Conservation (phyloP, 1,140 invertebrate genomes). For the Meloidogyne floridensis region DNA sequence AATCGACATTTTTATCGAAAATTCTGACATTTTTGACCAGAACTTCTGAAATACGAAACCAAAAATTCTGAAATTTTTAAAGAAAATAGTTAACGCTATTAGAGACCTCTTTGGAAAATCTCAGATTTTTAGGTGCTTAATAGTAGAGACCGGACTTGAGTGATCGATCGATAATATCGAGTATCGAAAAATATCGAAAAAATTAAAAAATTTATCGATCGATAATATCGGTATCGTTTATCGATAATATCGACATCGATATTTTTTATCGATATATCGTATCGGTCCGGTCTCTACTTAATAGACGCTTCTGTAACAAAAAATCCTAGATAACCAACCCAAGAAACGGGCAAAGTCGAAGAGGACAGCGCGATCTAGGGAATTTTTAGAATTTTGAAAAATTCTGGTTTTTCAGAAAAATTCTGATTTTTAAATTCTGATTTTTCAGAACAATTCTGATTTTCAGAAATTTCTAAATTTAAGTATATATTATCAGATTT, state of each 20-base stretch:
- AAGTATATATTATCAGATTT: too few relatives aligned
- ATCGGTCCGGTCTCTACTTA: too few relatives aligned
- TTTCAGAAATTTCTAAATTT: not conserved
- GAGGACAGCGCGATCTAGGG: conserved; percentile 56
- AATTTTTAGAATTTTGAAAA: not conserved
- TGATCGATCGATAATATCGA: too few relatives aligned
- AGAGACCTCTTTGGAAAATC: not conserved
- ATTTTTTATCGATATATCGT: too few relatives aligned
- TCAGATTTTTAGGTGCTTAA: not conserved
- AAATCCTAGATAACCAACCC: conserved; percentile 56
- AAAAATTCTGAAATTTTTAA: conserved; percentile 4
- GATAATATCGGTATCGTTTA: too few relatives aligned
- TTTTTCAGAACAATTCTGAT: too few relatives aligned
- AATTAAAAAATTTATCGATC: too few relatives aligned
- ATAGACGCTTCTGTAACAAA: conserved; percentile 46
- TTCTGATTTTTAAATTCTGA: too few relatives aligned
- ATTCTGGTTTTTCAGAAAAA: too few relatives aligned
- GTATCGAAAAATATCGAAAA: too few relatives aligned
- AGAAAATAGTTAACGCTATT: conserved; percentile 10
- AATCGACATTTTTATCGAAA: not conserved
- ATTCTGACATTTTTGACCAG: not conserved
- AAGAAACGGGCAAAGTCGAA: conserved; percentile 56
- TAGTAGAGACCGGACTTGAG: too few relatives aligned
- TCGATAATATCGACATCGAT: too few relatives aligned
- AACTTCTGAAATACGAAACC: conserved; percentile 2